A percentile compares a stretch with the other conserved stretches of the same genome.
These are phyloP conservation scores for Mesitornis unicolor DNA, from an alignment of 2,113 vertebrate genomes.

Conservation along the genomic window DNA sequence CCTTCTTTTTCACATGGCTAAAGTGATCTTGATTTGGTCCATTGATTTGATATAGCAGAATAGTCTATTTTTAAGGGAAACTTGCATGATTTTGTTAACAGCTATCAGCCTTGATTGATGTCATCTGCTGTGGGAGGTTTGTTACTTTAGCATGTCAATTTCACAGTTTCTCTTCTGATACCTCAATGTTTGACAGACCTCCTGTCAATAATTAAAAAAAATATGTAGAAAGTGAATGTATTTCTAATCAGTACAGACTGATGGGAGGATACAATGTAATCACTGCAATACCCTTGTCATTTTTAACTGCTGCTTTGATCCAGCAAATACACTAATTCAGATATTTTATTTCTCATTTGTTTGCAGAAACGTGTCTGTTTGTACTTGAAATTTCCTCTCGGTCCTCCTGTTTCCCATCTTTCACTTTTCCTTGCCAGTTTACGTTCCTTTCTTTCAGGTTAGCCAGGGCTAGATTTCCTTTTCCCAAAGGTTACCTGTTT, in stretches of 20 bases:
- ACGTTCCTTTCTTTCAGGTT: background rate
- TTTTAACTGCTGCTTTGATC: background rate
- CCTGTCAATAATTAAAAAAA: background rate
- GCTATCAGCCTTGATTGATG: conserved; percentile 30
- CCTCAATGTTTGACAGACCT: conserved; percentile 4
- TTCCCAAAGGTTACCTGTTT: conserved; percentile 57
- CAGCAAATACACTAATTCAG: background rate
- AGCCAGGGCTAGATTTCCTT: conserved; percentile 24
- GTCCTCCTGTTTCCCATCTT: background rate
- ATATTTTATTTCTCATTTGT: background rate
- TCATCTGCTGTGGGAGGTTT: conserved; percentile 32
- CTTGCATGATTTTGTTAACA: background rate
- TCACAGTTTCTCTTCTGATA: conserved; percentile 4
- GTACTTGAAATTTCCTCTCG: background rate
- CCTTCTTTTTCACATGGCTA: background rate
- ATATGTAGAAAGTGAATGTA: background rate
- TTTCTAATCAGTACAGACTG: background rate
- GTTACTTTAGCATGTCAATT: conserved; percentile 16
- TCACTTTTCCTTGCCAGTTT: background rate
- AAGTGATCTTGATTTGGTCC: background rate
- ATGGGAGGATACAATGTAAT: background rate
- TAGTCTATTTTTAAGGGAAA: conserved; percentile 1
- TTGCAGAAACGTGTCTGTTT: background rate
- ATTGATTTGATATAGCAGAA: background rate
- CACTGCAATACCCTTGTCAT: background rate